Conservation (phyloP, 2,113 vertebrate species). For the Thomomys bottae region DNA sequence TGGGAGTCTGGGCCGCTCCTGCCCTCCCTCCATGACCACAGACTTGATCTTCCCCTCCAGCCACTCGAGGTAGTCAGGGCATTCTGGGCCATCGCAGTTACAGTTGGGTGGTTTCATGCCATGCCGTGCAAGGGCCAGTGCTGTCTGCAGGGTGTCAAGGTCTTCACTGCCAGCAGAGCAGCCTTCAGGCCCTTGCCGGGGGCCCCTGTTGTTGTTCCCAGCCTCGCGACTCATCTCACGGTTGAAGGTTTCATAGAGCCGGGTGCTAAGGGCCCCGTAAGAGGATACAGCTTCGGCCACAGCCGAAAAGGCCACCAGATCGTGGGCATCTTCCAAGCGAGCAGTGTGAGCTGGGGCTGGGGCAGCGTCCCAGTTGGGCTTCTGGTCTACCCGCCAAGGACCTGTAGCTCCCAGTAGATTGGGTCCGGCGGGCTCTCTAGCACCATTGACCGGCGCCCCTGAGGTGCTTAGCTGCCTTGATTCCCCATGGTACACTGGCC, state of each 20-base stretch:
- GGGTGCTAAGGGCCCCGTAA: conserved; percentile 86
- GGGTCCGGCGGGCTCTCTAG: conserved; percentile 85
- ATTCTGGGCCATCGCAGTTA: conserved; percentile 96
- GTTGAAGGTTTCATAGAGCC: conserved; percentile 94
- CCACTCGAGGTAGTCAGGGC: conserved; percentile 99
- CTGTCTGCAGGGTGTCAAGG: conserved; percentile 91
- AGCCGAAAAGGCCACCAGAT: conserved; percentile 95
- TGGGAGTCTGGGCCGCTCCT: conserved; percentile 90
- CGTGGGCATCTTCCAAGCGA: conserved; percentile 93
- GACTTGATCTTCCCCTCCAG: conserved; percentile 96
- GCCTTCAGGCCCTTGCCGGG: conserved; percentile 78
- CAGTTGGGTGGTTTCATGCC: conserved; percentile 97
- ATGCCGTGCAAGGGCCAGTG: conserved; percentile 93
- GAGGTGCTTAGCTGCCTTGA: conserved; percentile 90
- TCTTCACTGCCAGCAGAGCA: conserved; percentile 86
- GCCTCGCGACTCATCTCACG: conserved; percentile 90
- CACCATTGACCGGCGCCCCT: conserved; percentile 90
- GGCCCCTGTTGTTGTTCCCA: conserved; percentile 64
- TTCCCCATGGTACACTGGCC: conserved; percentile 95
- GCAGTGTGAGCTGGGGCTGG: conserved; percentile 76
- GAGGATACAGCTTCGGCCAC: conserved; percentile 91
- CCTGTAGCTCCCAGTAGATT: conserved; percentile 84
- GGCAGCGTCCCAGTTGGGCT: conserved; percentile 83
- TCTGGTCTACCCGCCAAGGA: conserved; percentile 82
- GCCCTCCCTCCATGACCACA: conserved; percentile 80